phyloP scores from a whole-genome alignment of 1,140 invertebrate species.

The Drosophila lowei region DNA sequence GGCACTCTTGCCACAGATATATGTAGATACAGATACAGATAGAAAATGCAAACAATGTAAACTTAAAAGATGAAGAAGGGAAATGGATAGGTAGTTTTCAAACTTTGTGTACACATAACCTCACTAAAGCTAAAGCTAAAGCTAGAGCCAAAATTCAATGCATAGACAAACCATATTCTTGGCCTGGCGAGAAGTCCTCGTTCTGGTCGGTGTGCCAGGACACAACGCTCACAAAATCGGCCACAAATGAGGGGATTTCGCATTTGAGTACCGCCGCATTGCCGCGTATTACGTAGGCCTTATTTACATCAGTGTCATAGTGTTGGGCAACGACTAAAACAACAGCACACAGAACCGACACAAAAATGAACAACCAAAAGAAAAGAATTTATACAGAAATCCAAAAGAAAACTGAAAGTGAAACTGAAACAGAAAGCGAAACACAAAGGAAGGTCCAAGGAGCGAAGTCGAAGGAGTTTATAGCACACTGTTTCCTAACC shows the following conservation, averaged over 20 bases:
- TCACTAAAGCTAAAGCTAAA: slow-evolving; percentile 13
- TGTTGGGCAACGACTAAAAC: slow-evolving; percentile 92
- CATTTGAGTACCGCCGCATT: slow-evolving; percentile 97
- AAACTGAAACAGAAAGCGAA: no score
- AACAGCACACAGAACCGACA: slow-evolving; percentile 28
- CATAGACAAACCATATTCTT: slow-evolving; percentile 86
- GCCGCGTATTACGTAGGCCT: slow-evolving; percentile 96
- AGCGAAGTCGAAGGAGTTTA: slow-evolving; percentile 15
- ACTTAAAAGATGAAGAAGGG: slow-evolving; percentile 40
- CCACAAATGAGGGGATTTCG: slow-evolving; percentile 95
- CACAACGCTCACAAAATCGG: slow-evolving; percentile 94
- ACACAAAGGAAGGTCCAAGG: slow-evolving; percentile 16
- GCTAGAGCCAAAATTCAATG: slow-evolving; percentile 10
- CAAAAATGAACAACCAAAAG: slow-evolving; percentile 11
- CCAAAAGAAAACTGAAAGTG: slow-evolving; percentile 17
- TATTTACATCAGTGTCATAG: slow-evolving; percentile 95
- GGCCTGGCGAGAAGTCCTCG: slow-evolving; percentile 86
- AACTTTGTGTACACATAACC: not conserved
- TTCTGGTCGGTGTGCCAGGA: slow-evolving; percentile 94
- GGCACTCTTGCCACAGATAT: slow-evolving; percentile 15
- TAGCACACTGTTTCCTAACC: slow-evolving; percentile 17
- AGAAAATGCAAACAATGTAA: slow-evolving; percentile 41
- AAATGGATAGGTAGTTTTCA: slow-evolving; percentile 18
- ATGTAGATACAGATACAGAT: slow-evolving; percentile 19
- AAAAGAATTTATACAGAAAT: slow-evolving; percentile 21